Evolutionary conservation across 37 sponge, comb jelly and placozoan species (phyloP), one percentile per base, ranked within the genome.

Genomic region (Tethya wilhelma): DNA sequence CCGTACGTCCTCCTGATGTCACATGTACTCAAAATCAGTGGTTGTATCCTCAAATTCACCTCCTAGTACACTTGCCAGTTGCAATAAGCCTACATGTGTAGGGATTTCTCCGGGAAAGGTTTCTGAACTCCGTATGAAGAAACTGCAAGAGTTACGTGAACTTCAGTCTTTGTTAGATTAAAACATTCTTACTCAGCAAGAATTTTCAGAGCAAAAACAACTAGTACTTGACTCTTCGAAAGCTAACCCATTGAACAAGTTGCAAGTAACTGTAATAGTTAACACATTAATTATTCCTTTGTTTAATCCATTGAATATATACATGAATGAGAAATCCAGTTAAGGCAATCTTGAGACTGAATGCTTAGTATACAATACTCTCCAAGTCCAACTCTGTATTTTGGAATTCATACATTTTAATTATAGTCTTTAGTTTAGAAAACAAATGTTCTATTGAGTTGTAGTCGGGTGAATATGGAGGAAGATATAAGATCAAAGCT

Each of bases 191-290:
- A 49, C 53, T 14, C 53, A 49, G 53, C 53, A 49, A 49, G 53
- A 49, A 49, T 49, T 49, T 49, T n/a, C n/a, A n/a, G n/a, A n/a
- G n/a, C n/a, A n/a, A n/a, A 49, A 49, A 49, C 53, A 49, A 49
- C 53, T 49, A 19, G 53, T 49, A 19, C 53, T 49, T 14, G 14
- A 49, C 53, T 49, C 53, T 49, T 14, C 53, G 53, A 9, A 49
- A 49, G 14, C 53, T 49, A 9, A 14, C 53, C 53, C 53, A 49
- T 49, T 49, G 14, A 49, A 14, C 53, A 49, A 9, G 14, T 14
- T 49, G 53, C 14, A 49, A 49, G 14, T 14, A 49, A 49, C 53
- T 19, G 53, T 49, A 14, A 19, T 49, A 19, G 53, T 49, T 19
- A 9, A 49, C 14, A 49, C 53, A 49, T 19, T 19, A 49, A 14